Evolutionary conservation across 2,113 vertebrate genomes (phyloP), one percentile per base, ranked within the genome.

Genomic region (Saguinus imperator): DNA sequence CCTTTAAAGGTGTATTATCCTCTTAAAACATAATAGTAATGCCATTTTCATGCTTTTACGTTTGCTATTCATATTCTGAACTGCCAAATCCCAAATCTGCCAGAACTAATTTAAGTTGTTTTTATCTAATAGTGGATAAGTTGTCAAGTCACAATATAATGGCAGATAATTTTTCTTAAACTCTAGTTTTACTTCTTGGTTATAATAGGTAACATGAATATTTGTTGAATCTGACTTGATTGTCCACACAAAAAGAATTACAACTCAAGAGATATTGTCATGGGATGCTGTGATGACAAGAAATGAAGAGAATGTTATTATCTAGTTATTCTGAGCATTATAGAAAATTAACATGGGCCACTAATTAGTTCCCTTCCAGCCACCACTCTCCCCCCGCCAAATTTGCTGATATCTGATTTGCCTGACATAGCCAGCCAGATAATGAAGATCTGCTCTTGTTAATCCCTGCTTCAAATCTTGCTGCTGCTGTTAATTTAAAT

Each of bases 1-100:
- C 89, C 97, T 98, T 98, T 98, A 98, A 98, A 98, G 98, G 98
- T 99, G 98, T 99, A 98, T 97, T 98, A 97, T 98, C 97, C 97
- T 98, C 98, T 99, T 99, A 99, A 98, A 98, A 97, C 96, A 97
- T 98, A 99, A 99, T 98, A 97, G 96, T 97, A 98, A 97, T 98
- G 98, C 98, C 97, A 96, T 98, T 99, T 99, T 99, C 97, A 98
- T 98, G 98, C 98, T 98, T 98, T 98, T 98, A 98, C 68, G 97
- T 99, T 98, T 99, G 97, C 98, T 99, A 98, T 99, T 99, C 98
- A 98, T 98, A 98, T 99, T 99, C 99, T 98, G 98, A 98, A 98
- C 98, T 97, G 97, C 98, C 98, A 99, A 96, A 99, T 99, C 98
- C 97, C 98, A 98, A 97, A 99, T 99, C 98, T 98, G 98, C 98